phyloP scores from a whole-genome alignment of 2,888 invertebrate species.

The Orchestes rusci region DNA sequence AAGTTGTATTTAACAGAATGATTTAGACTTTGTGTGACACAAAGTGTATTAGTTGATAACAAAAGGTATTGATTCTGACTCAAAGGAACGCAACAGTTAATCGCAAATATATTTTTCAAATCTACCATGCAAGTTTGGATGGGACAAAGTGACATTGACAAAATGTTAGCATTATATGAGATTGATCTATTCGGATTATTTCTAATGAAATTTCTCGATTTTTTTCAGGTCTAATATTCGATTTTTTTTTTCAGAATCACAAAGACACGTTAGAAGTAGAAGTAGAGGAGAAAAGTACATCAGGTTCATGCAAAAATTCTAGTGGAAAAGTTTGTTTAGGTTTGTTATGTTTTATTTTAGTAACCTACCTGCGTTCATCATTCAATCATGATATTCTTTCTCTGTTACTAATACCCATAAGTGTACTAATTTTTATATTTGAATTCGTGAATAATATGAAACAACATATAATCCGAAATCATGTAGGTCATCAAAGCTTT shows the following conservation, averaged over 20 bases:
- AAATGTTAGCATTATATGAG: no score
- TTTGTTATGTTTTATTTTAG: constrained; percentile 41
- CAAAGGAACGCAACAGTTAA: no score
- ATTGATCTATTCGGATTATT: no score
- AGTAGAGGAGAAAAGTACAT: constrained; percentile 36
- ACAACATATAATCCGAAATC: constrained; percentile 14
- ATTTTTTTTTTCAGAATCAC: constrained; percentile 38
- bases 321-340: constrained; percentile 43
- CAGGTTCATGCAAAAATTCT: constrained; percentile 39
- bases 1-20: no score
- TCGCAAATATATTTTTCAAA: no score
- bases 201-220: no score
- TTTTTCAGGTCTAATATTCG: no score
- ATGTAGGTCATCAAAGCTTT: constrained; percentile 18
- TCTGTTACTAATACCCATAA: constrained; percentile 32
- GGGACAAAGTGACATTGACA: no score
- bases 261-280: constrained; percentile 40
- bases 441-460: constrained; percentile 14
- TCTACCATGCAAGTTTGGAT: no score
- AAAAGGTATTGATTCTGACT: no score
- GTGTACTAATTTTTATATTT: constrained; percentile 30
- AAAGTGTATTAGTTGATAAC: no score
- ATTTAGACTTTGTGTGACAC: no score
- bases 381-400: constrained; percentile 30
- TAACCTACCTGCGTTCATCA: constrained; percentile 36